phyloP scores from a whole-genome alignment of 1,140 invertebrate species.

The Acromyrmex echinatior region DNA sequence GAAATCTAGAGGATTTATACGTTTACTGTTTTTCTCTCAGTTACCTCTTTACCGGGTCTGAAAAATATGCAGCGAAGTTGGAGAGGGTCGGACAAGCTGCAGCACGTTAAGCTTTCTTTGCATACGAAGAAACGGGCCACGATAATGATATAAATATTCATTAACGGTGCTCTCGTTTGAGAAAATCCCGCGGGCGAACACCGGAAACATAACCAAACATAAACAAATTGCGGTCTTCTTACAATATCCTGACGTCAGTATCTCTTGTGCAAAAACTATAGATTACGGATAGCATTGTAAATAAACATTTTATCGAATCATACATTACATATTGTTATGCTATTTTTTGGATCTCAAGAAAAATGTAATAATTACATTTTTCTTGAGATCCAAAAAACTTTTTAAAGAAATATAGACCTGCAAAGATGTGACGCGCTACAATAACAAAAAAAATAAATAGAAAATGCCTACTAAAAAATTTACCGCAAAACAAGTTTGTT shows the following conservation, averaged over 20 bases:
- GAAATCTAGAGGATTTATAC: constrained; percentile 41
- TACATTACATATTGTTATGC: not conserved
- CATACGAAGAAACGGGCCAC: constrained; percentile 33
- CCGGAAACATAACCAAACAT: constrained; percentile 28
- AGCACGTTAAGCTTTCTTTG: constrained; percentile 63
- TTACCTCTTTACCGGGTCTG: constrained; percentile 5
- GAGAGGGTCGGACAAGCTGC: not conserved
- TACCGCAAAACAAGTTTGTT: not conserved
- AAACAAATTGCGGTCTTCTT: constrained; percentile 51
- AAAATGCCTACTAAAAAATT: constrained; percentile 15
- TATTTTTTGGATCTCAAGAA: too few species aligned
- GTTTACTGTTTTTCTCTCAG: constrained; percentile 37
- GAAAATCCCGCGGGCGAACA: constrained; percentile 29
- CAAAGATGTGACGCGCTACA: not conserved
- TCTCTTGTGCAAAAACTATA: not conserved
- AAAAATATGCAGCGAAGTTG: constrained; percentile 42
- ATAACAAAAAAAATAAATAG: not conserved
- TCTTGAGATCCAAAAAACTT: not conserved
- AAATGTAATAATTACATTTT: not conserved
- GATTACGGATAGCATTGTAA: not conserved
- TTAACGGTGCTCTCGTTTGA: constrained; percentile 50
- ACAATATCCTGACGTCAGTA: not conserved
- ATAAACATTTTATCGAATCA: not conserved
- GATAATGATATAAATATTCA: constrained; percentile 76
- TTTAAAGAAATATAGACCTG: not conserved